Evolutionary conservation across 2,113 vertebrate genomes (phyloP).

Genomic region (Myxocyprinus asiaticus): DNA sequence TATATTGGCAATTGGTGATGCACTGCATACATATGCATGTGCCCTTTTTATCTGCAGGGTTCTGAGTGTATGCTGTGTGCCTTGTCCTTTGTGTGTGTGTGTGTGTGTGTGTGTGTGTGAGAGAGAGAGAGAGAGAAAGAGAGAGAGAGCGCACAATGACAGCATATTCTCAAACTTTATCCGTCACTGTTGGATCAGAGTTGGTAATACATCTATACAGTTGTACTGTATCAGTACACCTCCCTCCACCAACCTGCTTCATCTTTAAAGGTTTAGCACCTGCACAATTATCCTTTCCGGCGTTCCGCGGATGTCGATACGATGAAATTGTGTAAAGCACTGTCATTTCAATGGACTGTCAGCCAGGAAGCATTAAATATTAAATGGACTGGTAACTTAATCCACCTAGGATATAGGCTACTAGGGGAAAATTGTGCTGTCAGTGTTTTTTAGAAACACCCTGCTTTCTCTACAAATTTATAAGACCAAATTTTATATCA

Average conservation of each 20-base stretch:
- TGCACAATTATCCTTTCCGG: conserved; percentile 21
- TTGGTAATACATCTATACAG: background rate
- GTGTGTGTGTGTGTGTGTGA: background rate
- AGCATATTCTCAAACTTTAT: conserved; percentile 8
- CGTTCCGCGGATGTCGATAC: conserved; percentile 15
- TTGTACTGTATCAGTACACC: background rate
- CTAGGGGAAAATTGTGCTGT: conserved; percentile 1
- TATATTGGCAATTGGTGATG: too few species aligned
- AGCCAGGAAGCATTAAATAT: conserved; percentile 21
- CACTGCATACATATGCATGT: too few species aligned
- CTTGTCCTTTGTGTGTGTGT: background rate
- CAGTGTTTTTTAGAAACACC: background rate
- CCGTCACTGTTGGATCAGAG: conserved; percentile 22
- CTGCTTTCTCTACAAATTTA: too few species aligned
- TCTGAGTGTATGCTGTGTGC: background rate
- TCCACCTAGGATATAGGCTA: background rate
- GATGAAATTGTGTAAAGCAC: conserved; percentile 23
- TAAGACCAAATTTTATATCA: too few species aligned
- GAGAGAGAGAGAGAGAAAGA: too few species aligned
- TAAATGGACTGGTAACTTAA: conserved; percentile 38
- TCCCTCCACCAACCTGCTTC: background rate
- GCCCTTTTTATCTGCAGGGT: too few species aligned
- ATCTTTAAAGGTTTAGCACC: conserved; percentile 34
- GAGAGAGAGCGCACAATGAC: background rate
- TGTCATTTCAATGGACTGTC: conserved; percentile 23